Conservation (phyloP, 2,797 vertebrate genomes). For the Falco biarmicus region DNA sequence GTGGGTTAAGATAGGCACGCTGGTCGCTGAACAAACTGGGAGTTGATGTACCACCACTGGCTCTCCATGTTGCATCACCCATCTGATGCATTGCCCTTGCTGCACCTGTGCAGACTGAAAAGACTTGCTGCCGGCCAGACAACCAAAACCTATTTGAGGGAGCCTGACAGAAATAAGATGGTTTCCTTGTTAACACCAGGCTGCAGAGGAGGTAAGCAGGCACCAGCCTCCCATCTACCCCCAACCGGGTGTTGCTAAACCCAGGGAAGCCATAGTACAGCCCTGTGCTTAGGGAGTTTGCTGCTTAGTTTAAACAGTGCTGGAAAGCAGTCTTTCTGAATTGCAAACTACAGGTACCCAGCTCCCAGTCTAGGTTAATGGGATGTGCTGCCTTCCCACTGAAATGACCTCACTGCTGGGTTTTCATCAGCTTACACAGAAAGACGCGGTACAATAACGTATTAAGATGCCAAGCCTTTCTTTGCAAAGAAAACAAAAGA, state of each 20-base stretch:
- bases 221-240: not conserved
- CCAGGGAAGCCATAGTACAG: not conserved
- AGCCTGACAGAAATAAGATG: not conserved
- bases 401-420: not conserved
- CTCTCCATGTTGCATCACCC: not conserved
- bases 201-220: not conserved
- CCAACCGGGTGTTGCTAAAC: fast-evolving
- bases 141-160: not conserved
- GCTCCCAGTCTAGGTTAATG: not conserved
- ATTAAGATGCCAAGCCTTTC: not conserved
- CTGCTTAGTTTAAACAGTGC: not conserved
- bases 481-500: not conserved
- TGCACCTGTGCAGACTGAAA: not conserved
- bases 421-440: not conserved
- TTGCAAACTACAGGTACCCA: not conserved
- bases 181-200: not conserved
- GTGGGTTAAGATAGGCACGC: not conserved
- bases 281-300: not conserved
- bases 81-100: not conserved
- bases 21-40: not conserved
- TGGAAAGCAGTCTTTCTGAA: not conserved
- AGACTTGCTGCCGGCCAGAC: not conserved
- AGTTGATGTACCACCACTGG: fast-evolving
- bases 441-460: not conserved
- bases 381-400: not conserved